Evolutionary conservation across 2,113 vertebrate species (phyloP).

Genomic region (Cervus canadensis): DNA sequence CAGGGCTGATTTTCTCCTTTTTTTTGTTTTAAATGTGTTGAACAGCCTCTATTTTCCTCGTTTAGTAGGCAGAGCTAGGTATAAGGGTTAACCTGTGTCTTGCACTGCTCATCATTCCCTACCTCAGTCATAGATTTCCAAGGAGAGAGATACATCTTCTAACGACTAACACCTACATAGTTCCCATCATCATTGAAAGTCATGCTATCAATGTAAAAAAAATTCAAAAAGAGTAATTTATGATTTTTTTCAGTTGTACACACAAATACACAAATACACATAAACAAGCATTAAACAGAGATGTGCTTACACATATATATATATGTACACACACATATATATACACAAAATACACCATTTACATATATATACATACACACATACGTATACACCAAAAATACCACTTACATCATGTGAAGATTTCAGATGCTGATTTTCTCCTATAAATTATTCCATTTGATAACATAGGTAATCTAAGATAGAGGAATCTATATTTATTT

Average conservation of each 20-base stretch:
- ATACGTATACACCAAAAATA: neutral
- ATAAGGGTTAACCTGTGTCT: conserved; percentile 38
- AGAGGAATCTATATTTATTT: neutral
- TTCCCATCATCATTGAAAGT: neutral
- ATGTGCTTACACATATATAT: neutral
- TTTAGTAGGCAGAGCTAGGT: conserved; percentile 39
- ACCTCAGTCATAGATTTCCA: neutral
- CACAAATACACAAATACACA: neutral
- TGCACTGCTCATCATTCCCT: neutral
- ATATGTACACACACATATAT: neutral
- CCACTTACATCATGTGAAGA: neutral
- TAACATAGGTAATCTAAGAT: neutral
- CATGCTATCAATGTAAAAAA: neutral
- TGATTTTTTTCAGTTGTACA: neutral
- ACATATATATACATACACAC: neutral
- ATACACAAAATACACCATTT: neutral
- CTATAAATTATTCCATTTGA: neutral
- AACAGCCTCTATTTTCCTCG: conserved; percentile 29
- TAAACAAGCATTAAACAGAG: neutral
- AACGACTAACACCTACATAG: neutral
- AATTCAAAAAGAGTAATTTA: neutral
- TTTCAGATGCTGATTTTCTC: neutral
- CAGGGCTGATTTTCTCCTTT: neutral
- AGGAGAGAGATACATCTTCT: neutral
- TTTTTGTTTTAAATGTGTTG: neutral